Base-by-base conservation (phyloP, 2,113 vertebrate species). In the Callionymus lyra region DNA sequence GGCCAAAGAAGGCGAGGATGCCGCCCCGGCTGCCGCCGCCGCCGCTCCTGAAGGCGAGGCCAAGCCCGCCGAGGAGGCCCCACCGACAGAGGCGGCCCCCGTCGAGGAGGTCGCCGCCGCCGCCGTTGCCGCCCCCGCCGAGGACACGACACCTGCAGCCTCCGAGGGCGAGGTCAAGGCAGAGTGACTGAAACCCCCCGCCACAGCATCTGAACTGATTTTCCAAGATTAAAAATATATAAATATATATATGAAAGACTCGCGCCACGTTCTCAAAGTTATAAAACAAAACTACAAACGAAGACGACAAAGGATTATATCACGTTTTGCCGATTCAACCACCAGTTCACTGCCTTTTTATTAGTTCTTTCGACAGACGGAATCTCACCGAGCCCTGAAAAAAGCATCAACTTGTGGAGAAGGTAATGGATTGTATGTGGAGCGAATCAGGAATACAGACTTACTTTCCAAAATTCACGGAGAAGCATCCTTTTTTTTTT, bases 141-240 rank as follows among this genome's bases (percentile, higher is more conserved):
- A 75, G 44, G 88, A 70, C 16, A 60, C 87, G 12, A 76, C 84
- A 70, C 79, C 86, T 16, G 65, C 83, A 42, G 80, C 85, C 63
- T 72, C 82, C 1, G 78, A 74, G 50, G 65, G 44, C 38, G 74
- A 85, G 74, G 80, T 81, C 44, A 85, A 90, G 45, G 87, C 90
- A 62, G 91, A 94, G 85, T 91, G 88, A 82, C 69, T 18, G 63
- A n/a, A n/a, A n/a, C 66, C 15, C 41, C 46, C 45, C 69, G 46
- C 44, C 46, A 41, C 42, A 32, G 50, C 74, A 59, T 81, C 76
- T 47, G 74, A 75, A 87, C 85, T 87, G 76, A 82, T 80, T 81
- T 80, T 86, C 70, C 79, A 81, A 85, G 73, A 85, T 82, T 79
- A n/a, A 82, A 85, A 85, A 60, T 85, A 85, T 85, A 87, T 85